Evolutionary conservation across 2,113 vertebrate genomes (phyloP), one percentile per base, ranked within the genome.

Genomic region (Microtus oregoni): DNA sequence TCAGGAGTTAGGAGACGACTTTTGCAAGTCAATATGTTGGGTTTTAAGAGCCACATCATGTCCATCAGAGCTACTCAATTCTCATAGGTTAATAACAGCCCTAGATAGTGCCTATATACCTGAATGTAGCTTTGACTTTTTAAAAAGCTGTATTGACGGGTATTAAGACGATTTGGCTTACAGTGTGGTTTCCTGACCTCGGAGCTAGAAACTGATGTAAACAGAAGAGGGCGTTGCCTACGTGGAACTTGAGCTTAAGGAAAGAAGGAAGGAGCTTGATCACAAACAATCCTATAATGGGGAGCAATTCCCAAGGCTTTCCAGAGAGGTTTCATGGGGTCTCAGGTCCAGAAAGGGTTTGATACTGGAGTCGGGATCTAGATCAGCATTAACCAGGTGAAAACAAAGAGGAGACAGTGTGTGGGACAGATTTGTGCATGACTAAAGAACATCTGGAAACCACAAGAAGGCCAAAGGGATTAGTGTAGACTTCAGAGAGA

Each of bases 21-120:
- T 20, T 88, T 94, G 24, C 41, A 55, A 91, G 83, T 90, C 86
- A 87, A 28, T 78, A 17, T 70, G 86, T 75, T 61, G 68, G 41
- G 19, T 35, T 87, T 75, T 41, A 67, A 94, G 63, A 32, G 32
- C 85, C 19, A 0, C n/a, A 24, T 61, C 20, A 35, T 63, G 32
- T 65, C 86, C 67, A 52, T 41, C 6, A 4, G 8, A 38, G 8
- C 19, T 58, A 32, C 24, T 76, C 63, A 41, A 2, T 67, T 87
- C 63, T 75, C 9, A 3, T 3, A 11, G 50, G n/a, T 22, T 13
- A 26, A 78, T 87, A 77, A 55, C 75, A 35, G 8, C 26, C 19
- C 14, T 19, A 41, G 41, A 63, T 2, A 67, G 10, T 38, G 20
- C n/a, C 14, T 17, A 32, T 38, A 65, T 32, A 13, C 24, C 4